phyloP scores from a whole-genome alignment of 2,113 vertebrate genomes.

The Bos indicus region DNA sequence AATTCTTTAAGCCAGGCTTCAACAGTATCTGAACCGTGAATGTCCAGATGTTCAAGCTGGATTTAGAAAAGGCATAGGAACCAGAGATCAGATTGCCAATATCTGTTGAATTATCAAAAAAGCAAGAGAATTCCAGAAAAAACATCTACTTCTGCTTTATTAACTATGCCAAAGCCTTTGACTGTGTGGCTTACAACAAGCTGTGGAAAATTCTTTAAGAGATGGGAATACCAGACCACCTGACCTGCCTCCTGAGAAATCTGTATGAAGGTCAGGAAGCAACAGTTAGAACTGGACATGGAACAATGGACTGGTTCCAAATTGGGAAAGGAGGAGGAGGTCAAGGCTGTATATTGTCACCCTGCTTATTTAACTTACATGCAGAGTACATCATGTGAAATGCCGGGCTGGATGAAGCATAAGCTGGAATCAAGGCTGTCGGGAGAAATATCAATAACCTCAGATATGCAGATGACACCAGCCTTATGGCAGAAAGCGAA shows the following conservation, averaged over 20 bases:
- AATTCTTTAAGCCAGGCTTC: background rate
- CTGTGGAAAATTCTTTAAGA: background rate
- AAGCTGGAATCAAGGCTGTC: background rate
- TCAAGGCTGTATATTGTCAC: background rate
- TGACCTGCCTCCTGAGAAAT: background rate
- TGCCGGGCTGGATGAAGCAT: background rate
- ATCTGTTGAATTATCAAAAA: accelerated
- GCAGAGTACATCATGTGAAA: background rate
- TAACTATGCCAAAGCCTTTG: background rate
- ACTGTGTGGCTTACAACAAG: background rate
- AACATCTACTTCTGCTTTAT: background rate
- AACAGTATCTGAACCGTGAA: background rate
- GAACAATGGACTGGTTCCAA: background rate
- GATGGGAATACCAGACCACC: background rate
- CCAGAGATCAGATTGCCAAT: background rate
- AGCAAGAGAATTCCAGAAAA: background rate
- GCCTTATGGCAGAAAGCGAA: accelerated
- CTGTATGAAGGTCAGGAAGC: background rate
- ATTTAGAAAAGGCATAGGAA: background rate
- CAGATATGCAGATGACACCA: background rate
- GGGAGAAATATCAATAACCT: background rate
- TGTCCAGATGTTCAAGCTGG: background rate
- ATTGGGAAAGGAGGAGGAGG: background rate
- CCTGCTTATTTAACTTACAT: background rate
- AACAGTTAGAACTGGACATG: background rate